Evolutionary conservation across 2,888 invertebrate genomes (phyloP), one percentile per base, ranked within the genome.

Genomic region (Drosophila affinis): DNA sequence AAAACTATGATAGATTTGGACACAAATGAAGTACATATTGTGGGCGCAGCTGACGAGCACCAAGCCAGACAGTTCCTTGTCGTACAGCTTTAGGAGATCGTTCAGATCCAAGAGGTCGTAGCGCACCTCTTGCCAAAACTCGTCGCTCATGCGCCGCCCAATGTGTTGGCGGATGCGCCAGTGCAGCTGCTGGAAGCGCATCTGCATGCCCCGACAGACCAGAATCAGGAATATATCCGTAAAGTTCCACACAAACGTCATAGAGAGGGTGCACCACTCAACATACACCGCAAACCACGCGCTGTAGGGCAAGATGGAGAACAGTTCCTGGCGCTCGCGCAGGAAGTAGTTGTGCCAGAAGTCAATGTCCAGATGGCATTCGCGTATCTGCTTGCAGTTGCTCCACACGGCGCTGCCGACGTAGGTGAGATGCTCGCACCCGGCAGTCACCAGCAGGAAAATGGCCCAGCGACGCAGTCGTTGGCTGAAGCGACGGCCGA

Each of bases 1-100:
- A 56, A 92, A 91, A 72, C 89, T 89, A 79, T 95, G 93, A 81
- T 95, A 95, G 12, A 96, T 92, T 81, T 96, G 95, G 52, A 95
- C 93, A 74, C 96, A 96, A 73, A 96, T 95, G 87, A 95, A 96
- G 90, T 95, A 96, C 59, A 96, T 93, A 88, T 96, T 95, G 78
- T 94, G 95, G 10, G 94, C 91, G 78, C 95, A 95, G 0, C 95
- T 95, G 5, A 96, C 89, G 0, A 95, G 90, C 0, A 96, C 93
- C 64, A 96, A 91, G 21, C 93, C 92, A 4, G 95, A 94, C 14
- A 96, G 92, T 53, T 94, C 92, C 3, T 92, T 90, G 78, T 96
- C 95, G 3, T 95, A 93, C 17, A 92, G 92, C 53, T 93, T 93
- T 0, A 95, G 94, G 24, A 96, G 91, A n/a, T 93, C 93, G 1